These are phyloP conservation scores for Diogma glabrata DNA, from an alignment of 2,888 invertebrate genomes.

Conservation along the genomic window DNA sequence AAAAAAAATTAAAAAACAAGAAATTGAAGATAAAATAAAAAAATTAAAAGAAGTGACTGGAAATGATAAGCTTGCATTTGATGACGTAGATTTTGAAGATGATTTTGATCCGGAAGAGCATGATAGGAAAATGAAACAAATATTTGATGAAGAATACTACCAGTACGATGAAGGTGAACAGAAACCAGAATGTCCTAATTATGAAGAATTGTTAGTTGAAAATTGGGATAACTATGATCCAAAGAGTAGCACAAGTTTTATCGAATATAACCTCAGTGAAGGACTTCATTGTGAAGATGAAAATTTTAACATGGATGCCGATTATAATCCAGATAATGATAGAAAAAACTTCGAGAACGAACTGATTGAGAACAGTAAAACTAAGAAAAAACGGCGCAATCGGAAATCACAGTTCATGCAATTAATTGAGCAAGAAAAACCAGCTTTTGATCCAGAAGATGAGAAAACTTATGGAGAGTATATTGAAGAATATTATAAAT, in stretches of 20 bases:
- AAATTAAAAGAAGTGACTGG: constrained; percentile 83
- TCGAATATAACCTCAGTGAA: constrained; percentile 36
- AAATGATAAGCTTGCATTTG: constrained; percentile 44
- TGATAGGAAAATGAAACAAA: constrained; percentile 72
- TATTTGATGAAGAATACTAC: constrained; percentile 85
- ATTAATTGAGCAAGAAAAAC: constrained; percentile 63
- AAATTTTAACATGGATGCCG: constrained; percentile 82
- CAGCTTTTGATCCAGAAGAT: constrained; percentile 67
- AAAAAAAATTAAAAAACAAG: constrained; percentile 75
- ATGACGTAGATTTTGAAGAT: constrained; percentile 71
- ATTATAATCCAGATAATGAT: constrained; percentile 51
- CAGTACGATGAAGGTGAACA: constrained; percentile 51
- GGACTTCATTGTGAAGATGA: constrained; percentile 65
- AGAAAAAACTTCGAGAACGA: constrained; percentile 44
- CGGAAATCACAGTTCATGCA: constrained; percentile 66
- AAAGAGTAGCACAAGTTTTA: constrained; percentile 53
- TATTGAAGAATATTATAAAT: constrained; percentile 86
- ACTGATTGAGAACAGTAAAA: constrained; percentile 43
- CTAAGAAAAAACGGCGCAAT: constrained; percentile 47
- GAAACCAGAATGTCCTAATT: constrained; percentile 79
- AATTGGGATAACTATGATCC: constrained; percentile 36
- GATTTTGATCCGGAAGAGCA: constrained; percentile 86
- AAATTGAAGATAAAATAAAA: constrained; percentile 80
- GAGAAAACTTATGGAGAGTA: constrained; percentile 71
- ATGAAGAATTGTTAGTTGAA: constrained; percentile 42